phyloP scores from a whole-genome alignment of 2,113 vertebrate genomes.

The Semnopithecus entellus region DNA sequence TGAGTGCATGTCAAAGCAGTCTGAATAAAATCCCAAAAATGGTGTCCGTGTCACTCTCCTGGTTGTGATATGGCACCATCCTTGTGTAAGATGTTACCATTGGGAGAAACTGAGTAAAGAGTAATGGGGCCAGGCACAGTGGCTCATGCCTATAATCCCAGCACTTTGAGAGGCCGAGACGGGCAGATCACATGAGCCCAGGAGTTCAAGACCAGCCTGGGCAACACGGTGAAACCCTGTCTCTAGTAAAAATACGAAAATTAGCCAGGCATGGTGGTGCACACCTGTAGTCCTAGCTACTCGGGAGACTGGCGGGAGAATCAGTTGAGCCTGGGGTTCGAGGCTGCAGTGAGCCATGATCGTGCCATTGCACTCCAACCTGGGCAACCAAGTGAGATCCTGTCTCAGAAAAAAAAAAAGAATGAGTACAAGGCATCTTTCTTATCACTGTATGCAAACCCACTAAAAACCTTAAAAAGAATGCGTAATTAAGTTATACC shows the following conservation, averaged over 20 bases:
- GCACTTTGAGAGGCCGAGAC: too few relatives aligned
- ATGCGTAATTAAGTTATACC: neutral
- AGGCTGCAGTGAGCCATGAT: neutral
- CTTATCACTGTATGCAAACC: neutral
- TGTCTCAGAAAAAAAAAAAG: neutral
- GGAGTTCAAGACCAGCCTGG: neutral
- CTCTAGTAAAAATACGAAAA: neutral
- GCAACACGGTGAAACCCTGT: neutral
- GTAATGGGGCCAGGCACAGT: too few relatives aligned
- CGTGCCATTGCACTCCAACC: neutral
- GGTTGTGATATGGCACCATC: accelerated
- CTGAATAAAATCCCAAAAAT: neutral
- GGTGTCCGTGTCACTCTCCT: accelerated
- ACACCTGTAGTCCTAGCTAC: neutral
- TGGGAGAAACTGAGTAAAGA: neutral
- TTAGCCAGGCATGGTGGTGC: neutral
- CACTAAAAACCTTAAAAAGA: neutral
- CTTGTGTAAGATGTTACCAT: accelerated
- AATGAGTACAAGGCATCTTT: neutral
- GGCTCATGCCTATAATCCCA: too few relatives aligned
- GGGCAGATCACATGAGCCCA: too few relatives aligned
- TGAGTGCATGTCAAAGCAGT: accelerated
- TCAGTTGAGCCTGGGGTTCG: neutral
- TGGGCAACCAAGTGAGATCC: neutral
- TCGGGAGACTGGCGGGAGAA: neutral